These are phyloP conservation scores for Nyleta sp. DNA, from an alignment of 2,888 invertebrate species.

Conservation along the genomic window DNA sequence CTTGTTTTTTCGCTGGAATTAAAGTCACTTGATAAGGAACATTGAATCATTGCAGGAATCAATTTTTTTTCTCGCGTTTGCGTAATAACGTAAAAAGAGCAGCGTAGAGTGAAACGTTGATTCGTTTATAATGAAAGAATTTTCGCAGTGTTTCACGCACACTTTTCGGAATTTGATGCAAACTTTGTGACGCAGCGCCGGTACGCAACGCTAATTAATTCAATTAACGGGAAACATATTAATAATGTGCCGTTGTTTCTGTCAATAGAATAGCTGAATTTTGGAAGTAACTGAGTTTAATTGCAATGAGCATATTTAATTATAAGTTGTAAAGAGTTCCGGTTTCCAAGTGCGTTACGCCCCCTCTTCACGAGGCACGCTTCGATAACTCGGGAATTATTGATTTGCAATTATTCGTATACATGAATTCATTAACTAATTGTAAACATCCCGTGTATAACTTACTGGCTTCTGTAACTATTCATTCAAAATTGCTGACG, in stretches of 20 bases:
- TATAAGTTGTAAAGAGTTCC: constrained; percentile 29
- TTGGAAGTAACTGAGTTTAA: constrained; percentile 18
- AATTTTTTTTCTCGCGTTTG: too few relatives aligned
- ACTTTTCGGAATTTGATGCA: too few relatives aligned
- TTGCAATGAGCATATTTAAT: constrained; percentile 32
- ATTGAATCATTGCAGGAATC: too few relatives aligned
- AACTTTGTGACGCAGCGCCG: too few relatives aligned
- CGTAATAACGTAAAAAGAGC: too few relatives aligned
- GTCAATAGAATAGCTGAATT: constrained; percentile 14
- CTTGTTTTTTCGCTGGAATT: too few relatives aligned
- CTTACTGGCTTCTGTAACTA: constrained; percentile 19
- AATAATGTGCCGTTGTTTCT: neutral
- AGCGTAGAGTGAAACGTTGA: too few relatives aligned
- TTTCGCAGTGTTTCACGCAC: too few relatives aligned
- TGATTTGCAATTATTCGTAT: constrained; percentile 35
- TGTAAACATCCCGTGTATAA: constrained; percentile 37
- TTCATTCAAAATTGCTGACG: constrained; percentile 40
- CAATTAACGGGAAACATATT: constrained; percentile 2
- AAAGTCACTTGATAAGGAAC: neutral
- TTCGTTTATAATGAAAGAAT: too few relatives aligned
- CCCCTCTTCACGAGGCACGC: neutral
- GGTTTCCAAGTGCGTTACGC: neutral
- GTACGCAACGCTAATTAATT: constrained; percentile 3
- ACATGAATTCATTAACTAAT: constrained; percentile 41
- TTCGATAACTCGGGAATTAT: constrained; percentile 38